phyloP scores from a whole-genome alignment of 2,113 vertebrate species.

The Etheostoma spectabile region DNA sequence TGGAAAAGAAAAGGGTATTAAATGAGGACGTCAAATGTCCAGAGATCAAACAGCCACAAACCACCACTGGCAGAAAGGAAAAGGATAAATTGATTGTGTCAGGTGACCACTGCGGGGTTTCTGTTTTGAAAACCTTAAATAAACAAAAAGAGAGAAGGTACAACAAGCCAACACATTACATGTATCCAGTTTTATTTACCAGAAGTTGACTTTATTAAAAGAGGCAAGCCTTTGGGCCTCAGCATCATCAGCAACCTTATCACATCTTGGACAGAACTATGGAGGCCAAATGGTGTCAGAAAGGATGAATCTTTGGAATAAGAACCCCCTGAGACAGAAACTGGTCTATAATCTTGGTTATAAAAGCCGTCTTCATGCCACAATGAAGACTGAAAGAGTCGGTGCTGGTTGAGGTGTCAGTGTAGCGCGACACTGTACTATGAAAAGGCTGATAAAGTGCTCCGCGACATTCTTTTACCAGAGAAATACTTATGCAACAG shows the following conservation, averaged over 20 bases:
- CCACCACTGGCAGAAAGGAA: conserved; percentile 6
- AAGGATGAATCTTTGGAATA: conserved; percentile 52
- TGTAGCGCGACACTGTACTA: conserved; percentile 20
- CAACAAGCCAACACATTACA: not conserved
- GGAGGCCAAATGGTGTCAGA: conserved; percentile 8
- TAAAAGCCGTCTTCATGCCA: conserved; percentile 10
- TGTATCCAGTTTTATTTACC: conserved; percentile 33
- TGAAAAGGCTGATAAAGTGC: conserved; percentile 62
- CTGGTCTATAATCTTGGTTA: not conserved
- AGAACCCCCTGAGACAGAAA: conserved; percentile 18
- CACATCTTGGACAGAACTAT: conserved; percentile 23
- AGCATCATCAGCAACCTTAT: conserved; percentile 35
- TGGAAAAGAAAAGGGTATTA: not conserved
- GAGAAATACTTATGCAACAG: conserved; percentile 16
- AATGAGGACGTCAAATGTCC: conserved; percentile 16
- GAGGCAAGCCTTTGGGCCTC: conserved; percentile 45
- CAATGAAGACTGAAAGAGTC: not conserved
- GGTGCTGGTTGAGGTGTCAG: conserved; percentile 3
- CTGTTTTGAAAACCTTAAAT: not conserved
- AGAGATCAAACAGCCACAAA: conserved; percentile 24
- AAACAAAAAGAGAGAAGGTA: not conserved
- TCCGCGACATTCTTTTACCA: conserved; percentile 32
- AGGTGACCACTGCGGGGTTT: not conserved
- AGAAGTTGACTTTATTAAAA: conserved; percentile 66
- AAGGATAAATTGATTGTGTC: conserved; percentile 5